These are phyloP conservation scores for Philotrypesis tridentata DNA, from an alignment of 1,140 invertebrate species.

Conservation along the genomic window DNA sequence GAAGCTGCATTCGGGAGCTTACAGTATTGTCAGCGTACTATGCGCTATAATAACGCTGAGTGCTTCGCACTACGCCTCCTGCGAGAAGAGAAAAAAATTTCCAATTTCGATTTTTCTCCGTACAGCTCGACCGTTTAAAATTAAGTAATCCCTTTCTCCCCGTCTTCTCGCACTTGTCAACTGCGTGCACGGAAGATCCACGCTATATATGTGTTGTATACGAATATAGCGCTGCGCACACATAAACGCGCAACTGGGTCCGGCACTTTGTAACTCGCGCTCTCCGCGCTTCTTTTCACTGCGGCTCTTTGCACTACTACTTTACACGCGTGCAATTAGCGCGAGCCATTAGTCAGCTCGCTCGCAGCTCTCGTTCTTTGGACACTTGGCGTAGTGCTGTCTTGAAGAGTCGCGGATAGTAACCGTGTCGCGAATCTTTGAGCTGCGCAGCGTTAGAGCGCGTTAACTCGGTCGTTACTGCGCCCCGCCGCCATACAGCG, in stretches of 20 bases:
- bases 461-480: too few species aligned
- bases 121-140: too few species aligned
- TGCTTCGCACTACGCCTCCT: too few species aligned
- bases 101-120: not conserved
- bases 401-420: not conserved
- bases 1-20: too few species aligned
- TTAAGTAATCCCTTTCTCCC: not conserved
- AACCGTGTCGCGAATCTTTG: too few species aligned
- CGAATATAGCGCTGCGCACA: not conserved
- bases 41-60: too few species aligned
- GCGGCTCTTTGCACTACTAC: not conserved
- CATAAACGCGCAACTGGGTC: not conserved
- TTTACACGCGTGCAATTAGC: conserved; percentile 54
- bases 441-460: too few species aligned
- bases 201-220: too few species aligned
- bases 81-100: too few species aligned
- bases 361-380: not conserved
- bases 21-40: too few species aligned
- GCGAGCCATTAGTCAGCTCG: conserved; percentile 61
- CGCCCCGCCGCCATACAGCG: too few species aligned
- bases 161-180: too few species aligned
- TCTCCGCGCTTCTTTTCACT: not conserved
- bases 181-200: not conserved
- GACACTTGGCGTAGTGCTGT: not conserved
- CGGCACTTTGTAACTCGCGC: not conserved